Conservation (phyloP, 2,797 vertebrate genomes). For the Lemur catta region DNA sequence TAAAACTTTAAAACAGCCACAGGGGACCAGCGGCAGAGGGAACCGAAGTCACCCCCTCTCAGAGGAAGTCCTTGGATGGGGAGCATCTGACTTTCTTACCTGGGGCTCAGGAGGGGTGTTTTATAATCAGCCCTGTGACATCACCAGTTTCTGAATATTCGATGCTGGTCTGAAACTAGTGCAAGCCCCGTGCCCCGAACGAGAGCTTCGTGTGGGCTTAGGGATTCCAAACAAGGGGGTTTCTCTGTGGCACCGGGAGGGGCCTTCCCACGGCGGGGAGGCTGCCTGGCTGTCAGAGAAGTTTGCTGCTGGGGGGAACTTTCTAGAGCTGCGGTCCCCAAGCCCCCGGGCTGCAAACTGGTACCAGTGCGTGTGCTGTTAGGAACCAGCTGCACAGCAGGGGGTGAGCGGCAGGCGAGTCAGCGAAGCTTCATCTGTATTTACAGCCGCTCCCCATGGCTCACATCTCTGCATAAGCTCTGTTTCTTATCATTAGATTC, state of each 20-base stretch:
- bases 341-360: no score
- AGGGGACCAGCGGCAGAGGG: neutral
- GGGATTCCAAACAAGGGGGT: neutral
- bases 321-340: no score
- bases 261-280: accelerated
- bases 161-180: neutral
- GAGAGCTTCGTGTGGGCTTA: neutral
- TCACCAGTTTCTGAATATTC: neutral
- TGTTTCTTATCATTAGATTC: no score
- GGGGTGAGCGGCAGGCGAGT: no score
- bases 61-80: neutral
- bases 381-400: no score
- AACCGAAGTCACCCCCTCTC: neutral
- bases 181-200: accelerated
- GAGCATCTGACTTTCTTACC: neutral
- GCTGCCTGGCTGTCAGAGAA: neutral
- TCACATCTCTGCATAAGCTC: no score
- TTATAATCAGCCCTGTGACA: neutral
- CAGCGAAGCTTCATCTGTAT: no score
- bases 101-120: neutral
- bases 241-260: accelerated
- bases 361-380: no score
- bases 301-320: accelerated
- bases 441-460: no score
- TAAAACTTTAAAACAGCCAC: neutral